Conservation (phyloP, 2,113 vertebrate genomes). For the Stegostoma tigrinum region DNA sequence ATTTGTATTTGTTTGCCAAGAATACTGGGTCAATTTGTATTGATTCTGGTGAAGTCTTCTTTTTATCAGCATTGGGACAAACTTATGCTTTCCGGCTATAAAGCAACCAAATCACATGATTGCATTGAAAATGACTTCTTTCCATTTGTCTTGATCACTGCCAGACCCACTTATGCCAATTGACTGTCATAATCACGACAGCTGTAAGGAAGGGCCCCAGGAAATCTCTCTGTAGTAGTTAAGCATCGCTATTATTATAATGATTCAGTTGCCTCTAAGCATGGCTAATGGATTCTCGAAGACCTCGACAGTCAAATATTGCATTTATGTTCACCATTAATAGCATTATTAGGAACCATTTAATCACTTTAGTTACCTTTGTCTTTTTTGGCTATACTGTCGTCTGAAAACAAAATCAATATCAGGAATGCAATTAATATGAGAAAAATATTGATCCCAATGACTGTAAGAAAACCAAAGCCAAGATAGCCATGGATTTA, state of each 20-base stretch:
- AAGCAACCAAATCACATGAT: not conserved
- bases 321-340: too few species aligned
- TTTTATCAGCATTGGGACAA: not conserved
- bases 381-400: not conserved
- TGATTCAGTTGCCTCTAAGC: not conserved
- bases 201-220: not conserved
- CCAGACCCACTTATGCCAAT: not conserved
- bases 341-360: not conserved
- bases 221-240: not conserved
- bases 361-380: not conserved
- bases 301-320: too few species aligned
- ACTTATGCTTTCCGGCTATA: accelerated
- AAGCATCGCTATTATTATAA: not conserved
- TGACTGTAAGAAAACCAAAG: not conserved
- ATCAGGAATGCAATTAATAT: not conserved
- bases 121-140: not conserved
- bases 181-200: not conserved
- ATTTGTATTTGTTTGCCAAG: too few species aligned
- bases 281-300: not conserved
- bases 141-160: not conserved
- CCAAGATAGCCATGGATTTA: not conserved
- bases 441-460: not conserved
- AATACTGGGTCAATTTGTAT: not conserved
- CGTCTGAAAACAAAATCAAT: not conserved
- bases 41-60: not conserved